These are phyloP conservation scores for Cisticola juncidis DNA, from an alignment of 2,113 vertebrate species.

Conservation along the genomic window DNA sequence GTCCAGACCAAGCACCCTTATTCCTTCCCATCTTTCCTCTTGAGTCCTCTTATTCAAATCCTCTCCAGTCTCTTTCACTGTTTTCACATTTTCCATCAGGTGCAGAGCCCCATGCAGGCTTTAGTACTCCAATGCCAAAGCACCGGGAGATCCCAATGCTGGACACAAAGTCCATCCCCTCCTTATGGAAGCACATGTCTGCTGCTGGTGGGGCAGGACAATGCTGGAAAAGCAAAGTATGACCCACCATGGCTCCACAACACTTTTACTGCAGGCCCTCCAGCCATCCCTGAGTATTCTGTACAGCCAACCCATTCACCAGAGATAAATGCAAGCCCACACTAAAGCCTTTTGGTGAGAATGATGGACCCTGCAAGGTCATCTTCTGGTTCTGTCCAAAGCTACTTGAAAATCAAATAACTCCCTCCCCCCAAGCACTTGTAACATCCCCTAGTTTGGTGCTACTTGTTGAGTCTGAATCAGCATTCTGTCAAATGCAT, in stretches of 20 bases:
- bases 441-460: background rate
- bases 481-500: background rate
- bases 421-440: background rate
- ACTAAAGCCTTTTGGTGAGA: background rate
- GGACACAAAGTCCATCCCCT: background rate
- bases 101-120: background rate
- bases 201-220: background rate
- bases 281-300: background rate
- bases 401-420: background rate
- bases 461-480: background rate
- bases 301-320: background rate
- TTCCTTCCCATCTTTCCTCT: background rate
- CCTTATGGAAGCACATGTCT: background rate
- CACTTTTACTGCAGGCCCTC: accelerated
- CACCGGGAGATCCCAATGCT: background rate
- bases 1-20: background rate
- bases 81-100: background rate
- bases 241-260: background rate
- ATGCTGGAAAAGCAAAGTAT: background rate
- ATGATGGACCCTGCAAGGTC: background rate
- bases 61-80: background rate
- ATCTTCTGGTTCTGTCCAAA: background rate
- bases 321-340: background rate
- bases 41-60: background rate
- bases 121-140: background rate